These are phyloP conservation scores for Aromia moschata DNA, from an alignment of 2,888 invertebrate genomes.

Conservation along the genomic window DNA sequence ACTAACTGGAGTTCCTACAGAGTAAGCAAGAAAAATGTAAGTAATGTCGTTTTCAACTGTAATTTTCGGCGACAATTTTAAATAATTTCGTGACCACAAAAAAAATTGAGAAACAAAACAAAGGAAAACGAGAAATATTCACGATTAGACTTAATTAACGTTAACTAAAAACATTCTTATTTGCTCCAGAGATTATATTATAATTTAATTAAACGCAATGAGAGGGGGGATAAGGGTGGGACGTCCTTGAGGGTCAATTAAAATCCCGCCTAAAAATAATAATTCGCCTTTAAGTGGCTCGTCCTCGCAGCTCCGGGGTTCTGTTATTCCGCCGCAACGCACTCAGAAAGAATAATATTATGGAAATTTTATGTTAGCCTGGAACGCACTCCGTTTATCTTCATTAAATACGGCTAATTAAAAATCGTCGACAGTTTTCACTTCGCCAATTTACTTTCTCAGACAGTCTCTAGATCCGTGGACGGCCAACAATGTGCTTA, in stretches of 20 bases:
- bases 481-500: conserved; percentile 13
- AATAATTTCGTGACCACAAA: too few relatives aligned
- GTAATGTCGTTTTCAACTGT: too few relatives aligned
- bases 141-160: too few relatives aligned
- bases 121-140: too few relatives aligned
- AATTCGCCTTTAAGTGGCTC: conserved; percentile 6
- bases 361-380: conserved; percentile 10
- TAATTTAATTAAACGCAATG: too few relatives aligned
- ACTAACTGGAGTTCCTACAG: too few relatives aligned
- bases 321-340: conserved; percentile 17
- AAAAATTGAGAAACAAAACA: too few relatives aligned
- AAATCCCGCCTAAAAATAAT: conserved; percentile 17
- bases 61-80: too few relatives aligned
- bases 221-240: too few relatives aligned
- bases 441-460: neutral
- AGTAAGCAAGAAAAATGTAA: too few relatives aligned
- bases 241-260: conserved; percentile 7
- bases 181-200: too few relatives aligned
- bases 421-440: conserved; percentile 6
- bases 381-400: conserved; percentile 19
- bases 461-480: neutral
- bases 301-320: neutral
- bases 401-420: conserved; percentile 30
- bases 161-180: too few relatives aligned
- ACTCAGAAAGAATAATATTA: conserved; percentile 23